Percentiles rank a stretch among this genome's conserved stretches.
phyloP scores from a whole-genome alignment of 2,113 vertebrate genomes.

The Hippocampus guttulatus region DNA sequence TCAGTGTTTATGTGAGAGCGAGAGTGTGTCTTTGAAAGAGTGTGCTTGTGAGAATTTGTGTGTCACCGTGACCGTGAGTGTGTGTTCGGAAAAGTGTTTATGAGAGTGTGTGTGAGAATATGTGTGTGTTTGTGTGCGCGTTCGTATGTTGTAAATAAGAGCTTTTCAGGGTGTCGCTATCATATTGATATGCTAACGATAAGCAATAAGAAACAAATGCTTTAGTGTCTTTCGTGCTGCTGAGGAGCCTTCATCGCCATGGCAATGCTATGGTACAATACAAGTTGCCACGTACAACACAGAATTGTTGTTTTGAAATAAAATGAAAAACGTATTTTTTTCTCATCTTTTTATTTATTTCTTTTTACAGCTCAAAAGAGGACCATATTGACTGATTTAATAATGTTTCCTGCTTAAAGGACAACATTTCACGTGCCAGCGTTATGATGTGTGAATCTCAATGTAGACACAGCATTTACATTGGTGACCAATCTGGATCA shows the following conservation, averaged over 20 bases:
- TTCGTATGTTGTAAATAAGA: constrained; percentile 38
- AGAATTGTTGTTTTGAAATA: constrained; percentile 47
- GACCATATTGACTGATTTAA: background rate
- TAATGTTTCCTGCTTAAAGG: too few species aligned
- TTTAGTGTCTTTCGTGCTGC: constrained; percentile 13
- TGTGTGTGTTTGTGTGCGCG: background rate
- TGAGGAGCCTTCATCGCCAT: constrained; percentile 35
- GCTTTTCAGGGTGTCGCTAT: constrained; percentile 61
- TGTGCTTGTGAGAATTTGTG: background rate
- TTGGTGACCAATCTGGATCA: background rate
- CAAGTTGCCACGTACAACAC: constrained; percentile 35
- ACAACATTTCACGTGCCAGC: too few species aligned
- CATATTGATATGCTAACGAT: constrained; percentile 65
- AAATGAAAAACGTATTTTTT: constrained; percentile 33
- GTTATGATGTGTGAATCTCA: too few species aligned
- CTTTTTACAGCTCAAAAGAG: background rate
- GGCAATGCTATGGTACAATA: constrained; percentile 56
- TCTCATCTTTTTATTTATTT: background rate
- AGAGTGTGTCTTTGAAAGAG: background rate
- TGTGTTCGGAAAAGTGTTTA: too few species aligned
- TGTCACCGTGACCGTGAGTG: background rate
- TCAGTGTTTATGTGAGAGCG: background rate
- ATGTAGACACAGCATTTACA: background rate
- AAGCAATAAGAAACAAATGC: constrained; percentile 50
- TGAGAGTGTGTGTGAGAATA: background rate